Evolutionary conservation across 1,140 invertebrate species (phyloP), one percentile per base, ranked within the genome.

Genomic region (Maconellicoccus hirsutus): DNA sequence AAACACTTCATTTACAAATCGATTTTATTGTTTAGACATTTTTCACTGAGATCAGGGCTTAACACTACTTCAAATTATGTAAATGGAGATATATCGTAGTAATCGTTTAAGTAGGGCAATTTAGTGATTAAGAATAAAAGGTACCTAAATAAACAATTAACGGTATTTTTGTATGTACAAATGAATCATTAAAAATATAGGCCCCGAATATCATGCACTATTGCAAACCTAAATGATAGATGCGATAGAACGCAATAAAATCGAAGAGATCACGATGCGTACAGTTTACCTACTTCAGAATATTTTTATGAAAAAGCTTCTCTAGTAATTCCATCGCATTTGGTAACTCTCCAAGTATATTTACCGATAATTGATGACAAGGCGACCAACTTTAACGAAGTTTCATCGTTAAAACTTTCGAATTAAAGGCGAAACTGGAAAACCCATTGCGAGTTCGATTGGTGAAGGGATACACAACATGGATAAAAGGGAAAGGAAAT

Each of bases 281-380:
- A 52, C n/a, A 16, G 42, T 52, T 14, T 52, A 52, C n/a, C n/a
- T n/a, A n/a, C 4, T 14, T 19, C n/a, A 16, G 10, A 52, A 19
- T 16, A 52, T 52, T 52, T 52, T 52, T 52, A 52, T 14, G 42
- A 66, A 25, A 66, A 66, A 25, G 16, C 61, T 66, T 22, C 10
- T 66, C 10, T 19, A 25, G 61, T 14, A 23, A 66, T 66, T 66
- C 61, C 14, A 66, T 66, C 61, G 61, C 61, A 19, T 52, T 52
- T 66, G 61, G 61, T 66, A 66, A 66, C 61, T 25, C 61, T 66
- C 61, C 61, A 66, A 66, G 14, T 66, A 26, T 23, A 26, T 66
- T 66, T 66, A 66, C 61, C 22, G 61, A 66, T 66, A 66, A 66
- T 66, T 66, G 61, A 66, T 66, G 61, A 66, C 61, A 22, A 66